Percentiles rank a stretch among this genome's conserved stretches.
These are phyloP conservation scores for Gouania willdenowi DNA, from an alignment of 2,797 vertebrate species.

Conservation along the genomic window DNA sequence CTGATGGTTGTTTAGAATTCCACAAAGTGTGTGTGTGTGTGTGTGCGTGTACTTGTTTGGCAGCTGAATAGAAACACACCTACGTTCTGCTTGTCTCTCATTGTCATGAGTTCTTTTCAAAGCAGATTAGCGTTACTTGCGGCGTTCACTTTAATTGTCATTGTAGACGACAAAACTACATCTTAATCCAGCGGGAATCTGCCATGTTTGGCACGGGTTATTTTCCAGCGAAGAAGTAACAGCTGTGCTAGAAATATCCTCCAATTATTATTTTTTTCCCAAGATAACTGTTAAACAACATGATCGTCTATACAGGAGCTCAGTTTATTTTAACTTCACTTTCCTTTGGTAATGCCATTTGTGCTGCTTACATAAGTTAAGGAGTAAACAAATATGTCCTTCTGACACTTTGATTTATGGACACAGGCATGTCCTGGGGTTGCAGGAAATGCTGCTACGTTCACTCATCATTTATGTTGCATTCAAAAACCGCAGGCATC, in stretches of 20 bases:
- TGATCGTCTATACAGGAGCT: too few relatives aligned
- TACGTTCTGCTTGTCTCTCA: conserved; percentile 16
- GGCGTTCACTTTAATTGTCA: conserved; percentile 37
- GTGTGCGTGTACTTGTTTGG: conserved; percentile 8
- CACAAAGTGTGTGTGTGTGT: conserved; percentile 19
- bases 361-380: conserved; percentile 12
- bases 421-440: conserved; percentile 1
- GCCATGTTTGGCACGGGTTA: conserved; percentile 19
- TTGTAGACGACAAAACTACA: conserved; percentile 9
- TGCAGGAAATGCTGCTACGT: neutral
- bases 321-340: too few relatives aligned
- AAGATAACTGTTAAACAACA: neutral
- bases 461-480: neutral
- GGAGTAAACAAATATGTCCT: conserved; percentile 20
- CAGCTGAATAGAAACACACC: conserved; percentile 38
- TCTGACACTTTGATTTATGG: conserved; percentile 20
- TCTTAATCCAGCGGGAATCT: conserved; percentile 32
- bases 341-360: too few relatives aligned
- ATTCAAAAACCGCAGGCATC: neutral
- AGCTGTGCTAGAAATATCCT: conserved; percentile 7
- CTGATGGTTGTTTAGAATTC: neutral
- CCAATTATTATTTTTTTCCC: too few relatives aligned
- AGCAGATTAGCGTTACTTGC: conserved; percentile 31
- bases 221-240: neutral
- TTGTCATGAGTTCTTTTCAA: conserved; percentile 42